These are phyloP conservation scores for Enhydra lutris DNA, from an alignment of 2,113 vertebrate genomes.

Conservation along the genomic window DNA sequence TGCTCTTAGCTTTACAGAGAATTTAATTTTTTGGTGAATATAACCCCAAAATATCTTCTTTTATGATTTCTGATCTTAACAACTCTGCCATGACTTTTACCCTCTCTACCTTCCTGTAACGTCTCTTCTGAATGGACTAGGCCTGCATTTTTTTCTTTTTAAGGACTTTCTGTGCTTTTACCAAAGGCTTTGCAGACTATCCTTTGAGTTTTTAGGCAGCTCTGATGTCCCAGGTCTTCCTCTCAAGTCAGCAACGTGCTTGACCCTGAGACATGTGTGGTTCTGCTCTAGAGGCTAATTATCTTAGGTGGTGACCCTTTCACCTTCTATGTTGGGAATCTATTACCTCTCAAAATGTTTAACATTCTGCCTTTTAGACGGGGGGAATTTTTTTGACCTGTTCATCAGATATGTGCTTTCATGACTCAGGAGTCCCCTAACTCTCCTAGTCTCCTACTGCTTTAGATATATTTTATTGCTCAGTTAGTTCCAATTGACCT, in stretches of 20 bases:
- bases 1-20: neutral
- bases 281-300: neutral
- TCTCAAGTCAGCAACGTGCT: slow-evolving; percentile 2
- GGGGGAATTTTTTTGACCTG: neutral
- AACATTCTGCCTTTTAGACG: neutral
- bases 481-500: neutral
- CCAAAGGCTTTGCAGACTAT: neutral
- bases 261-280: neutral
- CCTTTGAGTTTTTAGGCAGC: neutral
- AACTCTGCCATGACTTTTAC: neutral
- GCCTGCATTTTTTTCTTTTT: neutral
- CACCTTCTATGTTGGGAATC: neutral
- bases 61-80: neutral
- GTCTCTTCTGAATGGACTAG: neutral
- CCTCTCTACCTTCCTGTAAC: neutral
- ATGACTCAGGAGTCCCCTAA: slow-evolving; percentile 3
- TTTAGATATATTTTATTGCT: neutral
- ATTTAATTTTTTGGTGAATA: neutral
- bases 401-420: slow-evolving; percentile 24
- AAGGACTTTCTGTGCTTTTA: neutral
- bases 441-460: neutral
- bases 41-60: neutral
- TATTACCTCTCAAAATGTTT: slow-evolving; percentile 11
- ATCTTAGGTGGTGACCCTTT: neutral
- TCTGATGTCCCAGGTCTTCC: neutral